Evolutionary conservation across 2,113 vertebrate species (phyloP), one percentile per base, ranked within the genome.

Genomic region (Phoxinus phoxinus): DNA sequence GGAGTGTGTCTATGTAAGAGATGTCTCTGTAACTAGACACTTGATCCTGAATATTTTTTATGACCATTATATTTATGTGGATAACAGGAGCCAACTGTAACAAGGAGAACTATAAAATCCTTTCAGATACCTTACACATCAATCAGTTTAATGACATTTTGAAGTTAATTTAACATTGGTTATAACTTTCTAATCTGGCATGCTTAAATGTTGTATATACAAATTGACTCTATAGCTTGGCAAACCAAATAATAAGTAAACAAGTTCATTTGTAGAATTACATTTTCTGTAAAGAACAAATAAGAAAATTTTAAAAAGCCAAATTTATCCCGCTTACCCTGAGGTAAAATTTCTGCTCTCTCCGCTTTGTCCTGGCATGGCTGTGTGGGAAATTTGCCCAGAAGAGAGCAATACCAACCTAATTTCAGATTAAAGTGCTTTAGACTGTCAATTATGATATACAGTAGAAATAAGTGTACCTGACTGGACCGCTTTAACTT

Each of bases 371-470:
- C 23, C 71, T 74, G 71, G 11, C 41, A 74, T 25, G 12, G 5
- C n/a, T 27, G 11, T 27, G 71, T 46, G 19, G 67, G 21, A 72
- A 41, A 13, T 44, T n/a, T 72, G 69, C 69, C 37, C 37, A 72
- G 69, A 11, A 72, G 0, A 48, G 6, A 23, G 11, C 15, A 37
- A 72, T 15, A 27, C 6, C 41, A 27, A 3, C 12, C n/a, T 27
- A 74, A 48, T 27, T 46, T 74, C 41, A 74, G 12, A 25, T 74
- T 74, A 27, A 74, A 46, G 41, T 71, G 21, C 32, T 11, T 71
- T 71, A n/a, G 19, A 41, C 35, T 41, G 67, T 74, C 71, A 74
- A 46, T 25, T 74, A 25, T 74, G 23, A 74, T 74, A 44, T 73
- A 48, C 6, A 48, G 13, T 12, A 44, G 37, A 41, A 44, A 12